Conservation (phyloP, 2,888 invertebrate genomes). For the Pegoplata infirma region DNA sequence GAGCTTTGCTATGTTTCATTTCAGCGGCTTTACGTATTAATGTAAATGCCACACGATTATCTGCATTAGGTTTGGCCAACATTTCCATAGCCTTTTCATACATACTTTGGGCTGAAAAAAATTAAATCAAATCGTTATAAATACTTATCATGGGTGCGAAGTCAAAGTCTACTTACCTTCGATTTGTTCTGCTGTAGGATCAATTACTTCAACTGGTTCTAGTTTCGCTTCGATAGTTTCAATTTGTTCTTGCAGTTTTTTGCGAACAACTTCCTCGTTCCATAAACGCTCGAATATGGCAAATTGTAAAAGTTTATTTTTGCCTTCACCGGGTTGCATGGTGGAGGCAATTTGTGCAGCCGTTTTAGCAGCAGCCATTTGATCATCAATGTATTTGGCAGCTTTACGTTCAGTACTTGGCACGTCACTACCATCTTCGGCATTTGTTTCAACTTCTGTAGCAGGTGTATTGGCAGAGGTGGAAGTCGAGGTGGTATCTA, state of each 20-base stretch:
- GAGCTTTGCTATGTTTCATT: conserved; percentile 88
- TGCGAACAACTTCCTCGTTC: conserved; percentile 68
- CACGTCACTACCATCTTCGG: conserved; percentile 23
- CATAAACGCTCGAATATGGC: conserved; percentile 70
- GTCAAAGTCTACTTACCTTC: conserved; percentile 82
- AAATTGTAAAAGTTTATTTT: conserved; percentile 68
- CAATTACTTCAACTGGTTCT: conserved; percentile 64
- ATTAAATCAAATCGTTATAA: neutral
- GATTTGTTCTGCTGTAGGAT: conserved; percentile 78
- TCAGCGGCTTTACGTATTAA: conserved; percentile 89
- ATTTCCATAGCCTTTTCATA: conserved; percentile 86
- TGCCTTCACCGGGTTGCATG: conserved; percentile 52
- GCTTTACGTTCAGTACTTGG: conserved; percentile 63
- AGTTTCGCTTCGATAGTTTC: conserved; percentile 66
- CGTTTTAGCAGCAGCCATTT: conserved; percentile 40
- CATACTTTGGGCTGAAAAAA: conserved; percentile 83
- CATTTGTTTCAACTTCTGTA: neutral
- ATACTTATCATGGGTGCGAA: no score
- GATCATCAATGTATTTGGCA: conserved; percentile 59
- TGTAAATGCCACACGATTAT: conserved; percentile 86
- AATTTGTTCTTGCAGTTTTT: conserved; percentile 71
- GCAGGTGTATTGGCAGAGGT: neutral
- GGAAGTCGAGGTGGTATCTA: neutral
- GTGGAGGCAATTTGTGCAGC: conserved; percentile 28
- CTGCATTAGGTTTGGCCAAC: conserved; percentile 85